phyloP scores from a whole-genome alignment of 2,888 invertebrate species.

The Hemithea aestivaria region DNA sequence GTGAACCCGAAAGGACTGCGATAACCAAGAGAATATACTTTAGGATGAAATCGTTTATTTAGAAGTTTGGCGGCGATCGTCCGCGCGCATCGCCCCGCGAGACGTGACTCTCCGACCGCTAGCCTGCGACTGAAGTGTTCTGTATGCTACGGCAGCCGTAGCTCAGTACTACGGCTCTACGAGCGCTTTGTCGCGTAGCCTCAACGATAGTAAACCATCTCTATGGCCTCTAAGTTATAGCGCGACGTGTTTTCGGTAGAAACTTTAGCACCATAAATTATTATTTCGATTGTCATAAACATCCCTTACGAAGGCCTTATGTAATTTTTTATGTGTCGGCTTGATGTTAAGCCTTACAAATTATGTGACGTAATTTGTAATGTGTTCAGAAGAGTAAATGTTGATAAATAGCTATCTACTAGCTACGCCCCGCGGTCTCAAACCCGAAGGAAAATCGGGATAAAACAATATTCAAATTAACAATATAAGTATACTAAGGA shows the following conservation, averaged over 20 bases:
- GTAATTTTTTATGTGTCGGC: too few species aligned
- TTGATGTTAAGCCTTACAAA: too few species aligned
- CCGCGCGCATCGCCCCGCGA: slow-evolving; percentile 28
- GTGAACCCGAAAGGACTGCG: slow-evolving; percentile 1
- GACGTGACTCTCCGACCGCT: slow-evolving; percentile 33
- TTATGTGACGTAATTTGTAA: too few species aligned
- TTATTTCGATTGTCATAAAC: too few species aligned
- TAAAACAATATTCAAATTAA: too few species aligned
- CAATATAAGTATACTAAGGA: too few species aligned
- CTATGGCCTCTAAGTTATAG: slow-evolving; percentile 15
- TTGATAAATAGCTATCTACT: too few species aligned
- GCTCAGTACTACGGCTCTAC: slow-evolving; percentile 25
- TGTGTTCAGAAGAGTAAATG: too few species aligned
- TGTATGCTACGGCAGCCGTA: not conserved
- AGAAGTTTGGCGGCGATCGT: slow-evolving; percentile 35
- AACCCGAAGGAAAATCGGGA: too few species aligned
- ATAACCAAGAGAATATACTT: slow-evolving; percentile 6
- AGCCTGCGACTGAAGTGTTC: slow-evolving; percentile 30
- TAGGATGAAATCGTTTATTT: slow-evolving; percentile 29
- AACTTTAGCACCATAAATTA: slow-evolving; percentile 1
- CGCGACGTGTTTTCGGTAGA: slow-evolving; percentile 11
- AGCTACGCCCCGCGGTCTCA: too few species aligned
- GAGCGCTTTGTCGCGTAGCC: slow-evolving; percentile 24
- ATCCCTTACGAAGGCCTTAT: too few species aligned
- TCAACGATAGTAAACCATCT: too few species aligned